Evolutionary conservation across 1,140 invertebrate species (phyloP).

Genomic region (Aphis gossypii): DNA sequence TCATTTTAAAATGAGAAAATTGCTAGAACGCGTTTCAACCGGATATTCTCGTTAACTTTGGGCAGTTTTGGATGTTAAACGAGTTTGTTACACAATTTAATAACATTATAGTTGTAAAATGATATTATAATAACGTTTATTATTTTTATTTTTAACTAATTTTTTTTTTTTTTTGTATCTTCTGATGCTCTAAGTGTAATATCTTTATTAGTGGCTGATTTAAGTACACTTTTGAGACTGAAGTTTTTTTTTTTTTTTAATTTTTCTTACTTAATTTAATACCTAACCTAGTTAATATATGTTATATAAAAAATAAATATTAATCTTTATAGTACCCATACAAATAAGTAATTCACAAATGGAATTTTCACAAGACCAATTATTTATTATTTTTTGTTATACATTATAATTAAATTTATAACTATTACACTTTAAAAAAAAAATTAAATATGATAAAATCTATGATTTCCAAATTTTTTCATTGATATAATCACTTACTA

Average conservation of each 20-base stretch:
- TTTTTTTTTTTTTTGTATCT: neutral
- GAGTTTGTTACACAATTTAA: neutral
- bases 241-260: neutral
- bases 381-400: no score
- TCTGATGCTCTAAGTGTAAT: neutral
- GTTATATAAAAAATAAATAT: neutral
- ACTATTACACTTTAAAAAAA: no score
- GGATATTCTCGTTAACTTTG: conserved; percentile 1
- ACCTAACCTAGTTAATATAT: neutral
- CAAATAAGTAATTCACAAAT: no score
- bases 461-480: no score
- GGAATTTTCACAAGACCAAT: no score
- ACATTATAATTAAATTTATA: no score
- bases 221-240: conserved; percentile 1
- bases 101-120: neutral
- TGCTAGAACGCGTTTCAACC: neutral
- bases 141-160: neutral
- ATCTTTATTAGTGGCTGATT: neutral
- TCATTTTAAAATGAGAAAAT: neutral
- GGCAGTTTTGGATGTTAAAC: neutral
- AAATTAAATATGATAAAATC: no score
- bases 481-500: no score
- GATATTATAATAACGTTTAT: neutral
- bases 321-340: neutral
- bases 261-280: neutral